Evolutionary conservation across 2,797 vertebrate genomes (phyloP).

Genomic region (Eulemur rubriventer): DNA sequence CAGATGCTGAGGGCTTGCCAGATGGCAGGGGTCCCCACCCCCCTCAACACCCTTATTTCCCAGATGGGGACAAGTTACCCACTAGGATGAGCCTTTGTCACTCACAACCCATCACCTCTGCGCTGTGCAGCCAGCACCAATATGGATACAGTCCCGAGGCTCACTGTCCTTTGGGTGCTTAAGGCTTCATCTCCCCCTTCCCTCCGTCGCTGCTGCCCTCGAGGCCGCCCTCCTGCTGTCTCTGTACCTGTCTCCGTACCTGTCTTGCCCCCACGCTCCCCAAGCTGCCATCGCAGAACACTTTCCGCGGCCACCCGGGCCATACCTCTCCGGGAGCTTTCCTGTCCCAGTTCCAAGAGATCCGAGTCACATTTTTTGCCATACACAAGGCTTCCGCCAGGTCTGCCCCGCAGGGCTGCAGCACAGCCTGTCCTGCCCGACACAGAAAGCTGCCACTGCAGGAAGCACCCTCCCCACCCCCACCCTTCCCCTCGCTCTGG

Average conservation of each 20-base stretch:
- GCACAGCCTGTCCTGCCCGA: rapidly evolving
- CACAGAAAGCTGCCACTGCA: background rate
- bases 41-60: background rate
- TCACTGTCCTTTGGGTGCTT: background rate
- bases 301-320: background rate
- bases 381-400: background rate
- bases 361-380: background rate
- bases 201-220: background rate
- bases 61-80: background rate
- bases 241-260: background rate
- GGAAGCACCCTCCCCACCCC: background rate
- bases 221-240: background rate
- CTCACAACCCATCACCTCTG: too few species aligned
- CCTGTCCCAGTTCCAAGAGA: background rate
- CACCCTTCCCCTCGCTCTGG: background rate
- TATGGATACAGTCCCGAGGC: background rate
- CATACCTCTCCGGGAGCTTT: background rate
- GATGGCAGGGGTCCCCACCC: background rate
- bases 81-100: background rate
- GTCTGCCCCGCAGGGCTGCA: background rate
- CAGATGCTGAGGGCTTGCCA: background rate
- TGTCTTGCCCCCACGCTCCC: background rate
- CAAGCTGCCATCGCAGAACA: background rate
- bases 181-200: too few species aligned
- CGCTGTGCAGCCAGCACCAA: rapidly evolving